phyloP scores from a whole-genome alignment of 2,797 vertebrate species.

The Coilia nasus region DNA sequence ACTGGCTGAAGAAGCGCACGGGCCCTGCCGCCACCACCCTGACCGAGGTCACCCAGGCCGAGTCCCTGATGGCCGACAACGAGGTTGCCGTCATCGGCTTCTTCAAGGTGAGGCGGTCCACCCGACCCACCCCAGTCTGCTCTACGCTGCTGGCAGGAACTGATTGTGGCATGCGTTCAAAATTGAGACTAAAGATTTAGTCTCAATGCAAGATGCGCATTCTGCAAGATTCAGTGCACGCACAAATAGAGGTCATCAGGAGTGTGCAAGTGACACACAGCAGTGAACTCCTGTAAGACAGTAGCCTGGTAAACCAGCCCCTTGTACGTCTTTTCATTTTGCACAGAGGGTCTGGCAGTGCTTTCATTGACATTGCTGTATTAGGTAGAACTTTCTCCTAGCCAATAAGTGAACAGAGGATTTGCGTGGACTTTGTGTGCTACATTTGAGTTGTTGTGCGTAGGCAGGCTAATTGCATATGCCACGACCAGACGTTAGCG shows the following conservation, averaged over 20 bases:
- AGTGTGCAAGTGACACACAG: background rate
- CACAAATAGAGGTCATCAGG: background rate
- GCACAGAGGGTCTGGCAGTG: no score
- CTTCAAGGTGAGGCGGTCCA: constrained; percentile 84
- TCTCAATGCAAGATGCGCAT: background rate
- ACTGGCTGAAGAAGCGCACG: constrained; percentile 95
- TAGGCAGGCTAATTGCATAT: no score
- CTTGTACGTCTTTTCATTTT: no score
- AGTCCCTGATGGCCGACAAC: constrained; percentile 83
- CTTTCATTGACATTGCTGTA: no score
- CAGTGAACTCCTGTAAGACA: background rate
- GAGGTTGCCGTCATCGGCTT: constrained; percentile 94
- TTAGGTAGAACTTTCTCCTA: no score
- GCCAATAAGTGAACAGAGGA: no score
- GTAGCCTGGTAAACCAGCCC: no score
- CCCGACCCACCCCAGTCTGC: background rate
- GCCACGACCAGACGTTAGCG: no score
- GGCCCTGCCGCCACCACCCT: constrained; percentile 85
- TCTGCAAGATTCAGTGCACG: background rate
- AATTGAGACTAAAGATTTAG: background rate
- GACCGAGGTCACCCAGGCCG: constrained; percentile 71
- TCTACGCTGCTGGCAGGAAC: background rate
- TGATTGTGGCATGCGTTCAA: background rate
- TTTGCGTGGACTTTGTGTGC: no score
- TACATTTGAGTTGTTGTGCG: no score